These are phyloP conservation scores for Chaetophractus vellerosus DNA, from an alignment of 2,797 vertebrate species.

Conservation along the genomic window DNA sequence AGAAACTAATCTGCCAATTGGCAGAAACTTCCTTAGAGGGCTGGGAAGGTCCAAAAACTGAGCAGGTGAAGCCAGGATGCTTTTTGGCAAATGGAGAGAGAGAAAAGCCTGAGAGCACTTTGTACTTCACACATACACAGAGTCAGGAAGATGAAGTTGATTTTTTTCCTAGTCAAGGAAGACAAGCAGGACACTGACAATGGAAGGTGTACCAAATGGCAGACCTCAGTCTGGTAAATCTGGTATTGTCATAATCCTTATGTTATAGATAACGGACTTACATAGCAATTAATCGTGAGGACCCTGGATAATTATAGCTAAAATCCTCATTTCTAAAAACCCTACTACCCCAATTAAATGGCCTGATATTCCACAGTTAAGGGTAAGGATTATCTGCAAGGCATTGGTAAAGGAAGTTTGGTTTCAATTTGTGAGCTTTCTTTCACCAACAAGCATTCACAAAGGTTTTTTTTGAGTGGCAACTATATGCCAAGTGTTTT, in stretches of 20 bases:
- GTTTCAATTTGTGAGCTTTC: constrained; percentile 11
- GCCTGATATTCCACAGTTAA: neutral
- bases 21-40: neutral
- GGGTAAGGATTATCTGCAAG: neutral
- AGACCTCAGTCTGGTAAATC: neutral
- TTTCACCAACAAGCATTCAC: neutral
- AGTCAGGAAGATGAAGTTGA: neutral
- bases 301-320: neutral
- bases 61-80: neutral
- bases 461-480: constrained; percentile 1
- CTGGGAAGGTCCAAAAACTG: neutral
- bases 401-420: neutral
- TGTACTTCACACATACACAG: neutral
- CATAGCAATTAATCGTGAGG: neutral
- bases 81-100: neutral
- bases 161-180: neutral
- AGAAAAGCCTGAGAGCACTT: neutral
- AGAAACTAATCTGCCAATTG: neutral
- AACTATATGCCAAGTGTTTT: neutral
- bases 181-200: neutral
- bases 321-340: constrained; percentile 11
- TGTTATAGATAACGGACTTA: neutral
- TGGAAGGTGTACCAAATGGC: neutral
- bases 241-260: neutral
- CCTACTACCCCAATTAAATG: neutral